Conservation (phyloP, 92 coral and sea anemone species). For the Porites divaricata region DNA sequence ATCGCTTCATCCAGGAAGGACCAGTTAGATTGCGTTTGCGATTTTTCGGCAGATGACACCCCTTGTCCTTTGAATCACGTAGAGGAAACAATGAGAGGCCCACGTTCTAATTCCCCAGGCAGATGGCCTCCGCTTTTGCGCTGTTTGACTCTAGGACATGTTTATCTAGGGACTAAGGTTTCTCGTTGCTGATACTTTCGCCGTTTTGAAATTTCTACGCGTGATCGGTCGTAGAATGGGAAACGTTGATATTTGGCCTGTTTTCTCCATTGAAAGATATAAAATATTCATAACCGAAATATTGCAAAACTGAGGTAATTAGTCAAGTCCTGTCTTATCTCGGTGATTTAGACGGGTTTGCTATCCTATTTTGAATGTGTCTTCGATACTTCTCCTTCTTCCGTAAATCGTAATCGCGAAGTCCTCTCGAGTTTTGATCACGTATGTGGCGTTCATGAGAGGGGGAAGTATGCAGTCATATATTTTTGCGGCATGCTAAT, state of each 20-base stretch:
- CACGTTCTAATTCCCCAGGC: constrained; percentile 83
- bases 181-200: constrained; percentile 41
- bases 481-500: constrained; percentile 55
- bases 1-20: constrained; percentile 45
- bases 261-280: constrained; percentile 80
- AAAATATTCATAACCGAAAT: constrained; percentile 88
- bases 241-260: constrained; percentile 83
- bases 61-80: constrained; percentile 89
- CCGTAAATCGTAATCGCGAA: neutral
- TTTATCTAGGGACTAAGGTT: constrained; percentile 26
- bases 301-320: constrained; percentile 86
- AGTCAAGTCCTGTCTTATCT: constrained; percentile 54
- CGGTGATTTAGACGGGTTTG: constrained; percentile 3
- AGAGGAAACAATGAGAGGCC: constrained; percentile 91
- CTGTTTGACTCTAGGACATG: neutral
- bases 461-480: constrained; percentile 28
- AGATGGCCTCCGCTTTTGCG: constrained; percentile 66
- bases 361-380: constrained; percentile 32
- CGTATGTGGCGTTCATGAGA: constrained; percentile 31
- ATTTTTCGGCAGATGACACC: constrained; percentile 97
- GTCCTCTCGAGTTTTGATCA: neutral
- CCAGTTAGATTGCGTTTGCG: constrained; percentile 76
- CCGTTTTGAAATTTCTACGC: constrained; percentile 49
- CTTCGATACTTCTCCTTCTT: neutral
- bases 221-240: constrained; percentile 44